Base-by-base conservation (phyloP, 2,797 vertebrate species). In the Miopithecus talapoin region DNA sequence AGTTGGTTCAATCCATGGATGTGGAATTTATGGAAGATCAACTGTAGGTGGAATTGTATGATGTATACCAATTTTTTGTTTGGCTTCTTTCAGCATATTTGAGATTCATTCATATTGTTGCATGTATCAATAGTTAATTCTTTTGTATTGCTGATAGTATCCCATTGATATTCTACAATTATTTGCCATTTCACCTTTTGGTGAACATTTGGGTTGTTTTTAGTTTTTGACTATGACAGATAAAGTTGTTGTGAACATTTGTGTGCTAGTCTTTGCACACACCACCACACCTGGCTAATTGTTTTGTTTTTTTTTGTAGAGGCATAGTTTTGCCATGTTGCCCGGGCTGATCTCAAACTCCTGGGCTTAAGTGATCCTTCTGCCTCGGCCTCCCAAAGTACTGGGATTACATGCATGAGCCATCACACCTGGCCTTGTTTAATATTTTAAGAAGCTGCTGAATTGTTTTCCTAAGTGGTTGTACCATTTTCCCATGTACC, bases 171-270 rank as follows among this genome's bases (percentile, higher is more conserved):
- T 81, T 68, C 46, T 13, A 72, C 33, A 53, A 14, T 84, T 72
- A 26, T 79, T 92, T 86, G 74, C 85, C 36, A 26, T 21, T 85
- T 95, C 28, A 87, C 39, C n/a, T 94, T 93, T 95, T 86, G 75
- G 74, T 83, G 50, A 86, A 92, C 28, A 33, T 96, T 92, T 95
- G 59, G 33, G 33, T 94, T 83, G 6, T 91, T 91, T 86, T 59
- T 53, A 93, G 28, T 79, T 95, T 96, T 53, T 85, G 9, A 59
- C 36, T 48, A 8, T 96, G 79, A 72, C 16, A 88, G 41, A 80
- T 91, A 88, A 81, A 74, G 28, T 24, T 39, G 33, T 39, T 88
- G n/a, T 85, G 87, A 97, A 93, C 33, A n/a, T 85, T 81, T 80
- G n/a, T 19, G 12, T 92, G 13, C 28, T 61, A 53, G 57, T 72